These are phyloP conservation scores for Atherinosoma microstoma DNA, from an alignment of 2,797 vertebrate genomes.

Conservation along the genomic window DNA sequence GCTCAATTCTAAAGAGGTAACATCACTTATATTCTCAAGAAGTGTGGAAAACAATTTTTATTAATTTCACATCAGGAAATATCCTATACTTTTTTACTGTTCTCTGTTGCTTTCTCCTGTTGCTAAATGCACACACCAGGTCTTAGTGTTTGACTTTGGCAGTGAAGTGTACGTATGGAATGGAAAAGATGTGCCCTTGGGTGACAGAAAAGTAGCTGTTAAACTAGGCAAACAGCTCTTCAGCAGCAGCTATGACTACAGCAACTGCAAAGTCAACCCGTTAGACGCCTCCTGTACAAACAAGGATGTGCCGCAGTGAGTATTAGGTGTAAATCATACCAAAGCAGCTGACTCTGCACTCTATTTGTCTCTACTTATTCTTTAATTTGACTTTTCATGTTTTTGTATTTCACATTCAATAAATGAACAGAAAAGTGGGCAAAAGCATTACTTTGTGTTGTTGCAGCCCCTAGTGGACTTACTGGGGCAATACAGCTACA, in stretches of 20 bases:
- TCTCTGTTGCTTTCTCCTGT: not conserved
- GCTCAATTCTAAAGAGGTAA: conserved; percentile 86
- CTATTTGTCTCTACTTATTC: not conserved
- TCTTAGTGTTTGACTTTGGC: conserved; percentile 88
- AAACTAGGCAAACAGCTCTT: conserved; percentile 87
- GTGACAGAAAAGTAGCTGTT: conserved; percentile 85
- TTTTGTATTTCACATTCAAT: not conserved
- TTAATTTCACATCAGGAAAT: not conserved
- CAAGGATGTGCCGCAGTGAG: conserved; percentile 78
- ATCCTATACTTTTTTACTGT: not conserved
- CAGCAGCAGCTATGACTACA: conserved; percentile 83
- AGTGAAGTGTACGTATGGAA: conserved; percentile 87
- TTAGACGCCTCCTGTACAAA: conserved; percentile 77
- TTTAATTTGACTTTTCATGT: not conserved
- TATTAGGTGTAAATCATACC: conserved; percentile 7
- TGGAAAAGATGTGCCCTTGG: conserved; percentile 85
- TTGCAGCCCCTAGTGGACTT: conserved; percentile 66
- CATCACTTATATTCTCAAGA: conserved; percentile 4
- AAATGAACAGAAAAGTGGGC: not conserved
- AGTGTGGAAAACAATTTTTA: conserved; percentile 1
- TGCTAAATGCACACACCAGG: conserved; percentile 60
- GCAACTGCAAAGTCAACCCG: conserved; percentile 83
- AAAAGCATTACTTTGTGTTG: conserved; percentile 21
- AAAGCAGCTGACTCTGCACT: not conserved
- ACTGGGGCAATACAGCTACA: conserved; percentile 29